Conservation (phyloP, 2,113 vertebrate species). For the Ptyas mucosa region DNA sequence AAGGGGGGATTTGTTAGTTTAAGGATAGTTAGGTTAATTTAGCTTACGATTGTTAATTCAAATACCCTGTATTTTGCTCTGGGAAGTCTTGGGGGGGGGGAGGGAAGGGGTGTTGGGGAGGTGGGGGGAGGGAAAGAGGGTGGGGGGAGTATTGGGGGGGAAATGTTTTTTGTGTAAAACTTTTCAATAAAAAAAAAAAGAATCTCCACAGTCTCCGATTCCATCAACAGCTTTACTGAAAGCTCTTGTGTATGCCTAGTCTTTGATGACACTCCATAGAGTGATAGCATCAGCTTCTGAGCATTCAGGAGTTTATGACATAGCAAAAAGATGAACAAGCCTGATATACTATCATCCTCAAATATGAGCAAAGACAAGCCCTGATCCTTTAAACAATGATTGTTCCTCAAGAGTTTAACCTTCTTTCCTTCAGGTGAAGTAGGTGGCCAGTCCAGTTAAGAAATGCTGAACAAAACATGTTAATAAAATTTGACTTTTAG, state of each 20-base stretch:
- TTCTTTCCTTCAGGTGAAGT: not conserved
- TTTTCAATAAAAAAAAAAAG: too few relatives aligned
- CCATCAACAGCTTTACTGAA: not conserved
- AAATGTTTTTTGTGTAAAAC: too few relatives aligned
- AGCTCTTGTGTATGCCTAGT: not conserved
- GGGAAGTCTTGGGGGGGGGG: too few relatives aligned
- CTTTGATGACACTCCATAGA: not conserved
- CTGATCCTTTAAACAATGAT: not conserved
- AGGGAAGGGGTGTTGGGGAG: too few relatives aligned
- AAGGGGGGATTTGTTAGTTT: too few relatives aligned
- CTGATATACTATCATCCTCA: not conserved
- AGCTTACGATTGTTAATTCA: too few relatives aligned
- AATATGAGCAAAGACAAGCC: not conserved
- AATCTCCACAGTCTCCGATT: not conserved
- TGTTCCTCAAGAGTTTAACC: not conserved
- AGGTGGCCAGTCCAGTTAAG: not conserved
- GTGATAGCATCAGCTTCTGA: not conserved
- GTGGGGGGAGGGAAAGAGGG: too few relatives aligned
- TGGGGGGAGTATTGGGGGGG: too few relatives aligned
- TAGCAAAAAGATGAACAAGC: not conserved
- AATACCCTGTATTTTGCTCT: too few relatives aligned
- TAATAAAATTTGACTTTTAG: not conserved
- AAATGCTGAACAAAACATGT: not conserved
- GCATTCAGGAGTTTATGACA: not conserved
- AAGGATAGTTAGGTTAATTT: too few relatives aligned